Conservation (phyloP, 37 sponge, comb jelly and placozoan genomes). For the Cladorhizidae sp. region DNA sequence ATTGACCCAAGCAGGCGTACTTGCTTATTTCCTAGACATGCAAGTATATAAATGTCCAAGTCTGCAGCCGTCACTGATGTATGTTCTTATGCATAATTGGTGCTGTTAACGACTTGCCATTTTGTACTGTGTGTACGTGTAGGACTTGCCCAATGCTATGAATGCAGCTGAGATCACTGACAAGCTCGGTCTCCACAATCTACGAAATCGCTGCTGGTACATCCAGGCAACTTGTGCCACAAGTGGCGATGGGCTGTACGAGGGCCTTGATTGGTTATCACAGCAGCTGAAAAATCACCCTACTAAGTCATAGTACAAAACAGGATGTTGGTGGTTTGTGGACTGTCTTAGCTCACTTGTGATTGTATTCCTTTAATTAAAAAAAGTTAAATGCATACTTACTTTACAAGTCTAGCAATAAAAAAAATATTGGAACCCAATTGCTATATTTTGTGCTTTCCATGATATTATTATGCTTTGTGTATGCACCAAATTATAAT, state of each 20-base stretch:
- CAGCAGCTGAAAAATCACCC: slow-evolving; percentile 79
- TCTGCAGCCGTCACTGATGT: too few relatives aligned
- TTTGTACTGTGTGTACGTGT: background rate
- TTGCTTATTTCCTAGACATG: too few relatives aligned
- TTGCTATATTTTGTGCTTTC: background rate
- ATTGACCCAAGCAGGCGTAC: too few relatives aligned
- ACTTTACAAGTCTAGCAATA: background rate
- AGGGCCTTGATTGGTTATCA: slow-evolving; percentile 98
- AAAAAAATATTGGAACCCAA: background rate
- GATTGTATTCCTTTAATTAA: too few relatives aligned
- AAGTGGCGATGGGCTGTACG: slow-evolving; percentile 98
- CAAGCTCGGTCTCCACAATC: slow-evolving; percentile 89
- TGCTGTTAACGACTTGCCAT: too few relatives aligned
- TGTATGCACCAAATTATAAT: too few relatives aligned
- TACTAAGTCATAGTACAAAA: too few relatives aligned
- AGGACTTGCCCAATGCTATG: slow-evolving; percentile 99
- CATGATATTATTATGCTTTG: too few relatives aligned
- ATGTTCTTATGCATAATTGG: too few relatives aligned
- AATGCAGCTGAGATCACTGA: slow-evolving; percentile 98
- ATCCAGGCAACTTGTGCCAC: slow-evolving; percentile 99
- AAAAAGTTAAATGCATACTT: too few relatives aligned
- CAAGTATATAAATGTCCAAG: background rate
- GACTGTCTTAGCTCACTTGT: too few relatives aligned
- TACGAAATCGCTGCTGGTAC: slow-evolving; percentile 94
- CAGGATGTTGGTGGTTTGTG: too few relatives aligned